Evolutionary conservation across 1,140 invertebrate genomes (phyloP).

Genomic region (Leguminivora glycinivorella): DNA sequence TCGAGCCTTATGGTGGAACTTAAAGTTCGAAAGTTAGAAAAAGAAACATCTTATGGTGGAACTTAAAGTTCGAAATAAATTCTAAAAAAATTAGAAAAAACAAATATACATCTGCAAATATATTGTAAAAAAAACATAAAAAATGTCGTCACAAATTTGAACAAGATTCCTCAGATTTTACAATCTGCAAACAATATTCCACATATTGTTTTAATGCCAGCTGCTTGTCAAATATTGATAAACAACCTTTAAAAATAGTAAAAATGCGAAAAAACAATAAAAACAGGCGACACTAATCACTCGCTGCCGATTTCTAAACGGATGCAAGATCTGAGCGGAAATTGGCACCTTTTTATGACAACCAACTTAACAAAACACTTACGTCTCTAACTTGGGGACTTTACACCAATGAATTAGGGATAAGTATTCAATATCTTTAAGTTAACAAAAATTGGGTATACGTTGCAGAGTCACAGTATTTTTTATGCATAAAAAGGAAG

Average conservation of each 20-base stretch:
- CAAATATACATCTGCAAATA: background rate
- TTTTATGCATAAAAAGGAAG: slow-evolving; percentile 51
- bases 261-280: slow-evolving; percentile 62
- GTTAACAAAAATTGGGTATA: background rate
- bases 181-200: slow-evolving; percentile 44
- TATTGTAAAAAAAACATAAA: background rate
- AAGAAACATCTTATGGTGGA: no score
- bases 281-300: slow-evolving; percentile 71
- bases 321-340: slow-evolving; percentile 72
- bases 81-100: no score
- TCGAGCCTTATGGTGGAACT: no score
- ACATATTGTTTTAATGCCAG: slow-evolving; percentile 46
- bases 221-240: slow-evolving; percentile 62
- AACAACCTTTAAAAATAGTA: slow-evolving; percentile 53
- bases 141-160: background rate
- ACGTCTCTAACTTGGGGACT: background rate
- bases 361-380: slow-evolving; percentile 30
- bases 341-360: slow-evolving; percentile 73
- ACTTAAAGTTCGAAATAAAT: no score
- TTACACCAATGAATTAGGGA: background rate
- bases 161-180: slow-evolving; percentile 16
- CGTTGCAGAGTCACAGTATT: slow-evolving; percentile 1
- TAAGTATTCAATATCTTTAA: background rate
- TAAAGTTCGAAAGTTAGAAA: no score
- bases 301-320: slow-evolving; percentile 71